Conservation (phyloP, 2,888 invertebrate genomes). For the Drosophila robusta region DNA sequence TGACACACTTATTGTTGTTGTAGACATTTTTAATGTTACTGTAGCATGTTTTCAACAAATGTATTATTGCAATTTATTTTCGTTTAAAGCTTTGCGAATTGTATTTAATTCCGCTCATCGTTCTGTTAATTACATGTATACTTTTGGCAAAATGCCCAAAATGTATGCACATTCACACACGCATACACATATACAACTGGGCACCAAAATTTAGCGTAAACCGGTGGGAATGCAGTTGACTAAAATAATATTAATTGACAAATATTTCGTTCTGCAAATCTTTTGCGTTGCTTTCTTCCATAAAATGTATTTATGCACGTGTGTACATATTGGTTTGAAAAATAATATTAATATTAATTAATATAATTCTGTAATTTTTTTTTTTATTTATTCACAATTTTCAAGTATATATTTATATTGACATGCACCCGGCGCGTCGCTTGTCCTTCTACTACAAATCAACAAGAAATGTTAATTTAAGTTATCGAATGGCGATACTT, state of each 20-base stretch:
- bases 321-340: too few species aligned
- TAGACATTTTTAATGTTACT: conserved; percentile 59
- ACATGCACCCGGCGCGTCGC: conserved; percentile 24
- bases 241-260: conserved; percentile 39
- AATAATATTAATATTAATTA: not conserved
- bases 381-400: not conserved
- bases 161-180: conserved; percentile 19
- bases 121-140: conserved; percentile 36
- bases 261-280: conserved; percentile 7
- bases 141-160: conserved; percentile 45
- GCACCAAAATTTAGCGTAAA: conserved; percentile 2
- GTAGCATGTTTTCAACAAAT: conserved; percentile 5
- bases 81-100: conserved; percentile 35
- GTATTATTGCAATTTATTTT: conserved; percentile 59
- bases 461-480: conserved; percentile 47
- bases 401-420: too few species aligned
- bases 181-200: not conserved
- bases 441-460: conserved; percentile 35
- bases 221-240: conserved; percentile 36
- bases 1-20: conserved; percentile 55
- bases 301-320: not conserved
- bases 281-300: not conserved
- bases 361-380: too few species aligned
- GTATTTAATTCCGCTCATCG: conserved; percentile 48
- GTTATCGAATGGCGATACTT: conserved; percentile 39